phyloP scores from a whole-genome alignment of 2,113 vertebrate species.

The Elanus axillaris region DNA sequence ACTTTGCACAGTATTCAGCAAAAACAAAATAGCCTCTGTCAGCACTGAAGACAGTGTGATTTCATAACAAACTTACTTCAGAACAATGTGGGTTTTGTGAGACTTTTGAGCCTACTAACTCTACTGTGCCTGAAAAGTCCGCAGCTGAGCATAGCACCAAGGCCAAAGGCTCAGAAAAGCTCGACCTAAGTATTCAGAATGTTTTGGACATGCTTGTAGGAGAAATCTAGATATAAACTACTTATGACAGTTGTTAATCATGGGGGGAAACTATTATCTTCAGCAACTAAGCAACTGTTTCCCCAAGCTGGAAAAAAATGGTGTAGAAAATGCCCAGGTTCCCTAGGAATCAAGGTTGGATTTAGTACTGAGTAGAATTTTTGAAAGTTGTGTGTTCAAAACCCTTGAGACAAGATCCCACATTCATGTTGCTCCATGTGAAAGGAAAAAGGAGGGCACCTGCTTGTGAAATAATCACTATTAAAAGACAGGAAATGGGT shows the following conservation, averaged over 20 bases:
- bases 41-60: slow-evolving; percentile 3
- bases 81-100: neutral
- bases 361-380: neutral
- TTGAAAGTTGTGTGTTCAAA: neutral
- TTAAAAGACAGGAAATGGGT: neutral
- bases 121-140: neutral
- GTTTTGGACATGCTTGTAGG: neutral
- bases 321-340: neutral
- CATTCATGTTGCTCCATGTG: neutral
- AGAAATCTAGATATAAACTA: neutral
- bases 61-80: slow-evolving; percentile 7
- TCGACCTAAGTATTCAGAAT: neutral
- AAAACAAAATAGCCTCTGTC: neutral
- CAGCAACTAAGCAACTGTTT: neutral
- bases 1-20: slow-evolving; percentile 19
- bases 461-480: neutral
- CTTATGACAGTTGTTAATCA: neutral
- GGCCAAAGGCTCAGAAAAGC: neutral
- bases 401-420: neutral
- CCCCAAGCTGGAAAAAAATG: neutral
- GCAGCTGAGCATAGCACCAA: neutral
- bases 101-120: neutral
- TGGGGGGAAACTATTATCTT: neutral
- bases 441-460: neutral
- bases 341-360: neutral